Conservation (phyloP, 2,797 vertebrate species). For the Leptodactylus fallax region DNA sequence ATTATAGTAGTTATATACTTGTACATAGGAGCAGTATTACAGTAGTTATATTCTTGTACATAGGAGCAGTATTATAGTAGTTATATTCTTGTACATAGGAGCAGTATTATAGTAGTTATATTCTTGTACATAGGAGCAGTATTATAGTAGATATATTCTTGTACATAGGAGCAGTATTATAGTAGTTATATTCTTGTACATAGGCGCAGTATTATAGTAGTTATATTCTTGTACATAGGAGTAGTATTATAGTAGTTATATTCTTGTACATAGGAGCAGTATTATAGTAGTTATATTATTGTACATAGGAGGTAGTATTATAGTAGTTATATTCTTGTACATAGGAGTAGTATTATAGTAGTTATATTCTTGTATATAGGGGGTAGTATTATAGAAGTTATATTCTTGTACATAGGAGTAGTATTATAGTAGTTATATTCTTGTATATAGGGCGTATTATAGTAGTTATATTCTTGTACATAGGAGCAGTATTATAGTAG, state of each 20-base stretch:
- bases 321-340: slow-evolving; percentile 1
- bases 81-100: too few relatives aligned
- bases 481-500: background rate
- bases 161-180: background rate
- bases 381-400: too few relatives aligned
- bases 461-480: background rate
- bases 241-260: slow-evolving; percentile 6
- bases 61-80: too few relatives aligned
- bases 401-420: background rate
- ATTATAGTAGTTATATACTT: too few relatives aligned
- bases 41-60: too few relatives aligned
- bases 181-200: background rate
- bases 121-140: too few relatives aligned
- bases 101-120: too few relatives aligned
- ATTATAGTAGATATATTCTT: too few relatives aligned
- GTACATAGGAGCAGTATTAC: too few relatives aligned
- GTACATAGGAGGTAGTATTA: background rate
- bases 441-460: background rate
- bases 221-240: background rate
- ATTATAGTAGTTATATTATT: slow-evolving; percentile 1
- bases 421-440: slow-evolving; percentile 4
- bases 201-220: background rate
- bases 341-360: background rate
- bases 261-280: background rate
- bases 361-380: background rate